A percentile compares a stretch with the other conserved stretches of the same genome.
These are phyloP conservation scores for Caenorhabditis sp. DNA, from an alignment of 2,888 invertebrate species.

Conservation along the genomic window DNA sequence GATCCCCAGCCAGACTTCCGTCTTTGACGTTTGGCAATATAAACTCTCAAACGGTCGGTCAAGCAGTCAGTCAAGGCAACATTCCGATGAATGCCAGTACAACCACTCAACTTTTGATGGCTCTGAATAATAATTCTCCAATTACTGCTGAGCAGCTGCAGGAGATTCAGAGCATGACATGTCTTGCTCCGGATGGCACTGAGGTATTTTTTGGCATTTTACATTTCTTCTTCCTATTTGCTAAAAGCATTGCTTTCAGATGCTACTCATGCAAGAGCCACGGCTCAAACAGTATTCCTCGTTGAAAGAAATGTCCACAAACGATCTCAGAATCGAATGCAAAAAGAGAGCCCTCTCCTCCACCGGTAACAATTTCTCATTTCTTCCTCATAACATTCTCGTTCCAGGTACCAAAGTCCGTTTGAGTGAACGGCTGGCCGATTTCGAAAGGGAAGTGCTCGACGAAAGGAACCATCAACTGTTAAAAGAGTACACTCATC, in stretches of 20 bases:
- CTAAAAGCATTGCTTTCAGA: conserved; percentile 12
- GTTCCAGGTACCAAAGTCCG: conserved; percentile 21
- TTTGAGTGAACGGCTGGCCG: conserved; percentile 19
- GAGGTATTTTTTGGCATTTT: conserved; percentile 20
- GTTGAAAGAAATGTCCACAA: conserved; percentile 34
- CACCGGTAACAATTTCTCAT: conserved; percentile 13
- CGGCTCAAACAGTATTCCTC: conserved; percentile 23
- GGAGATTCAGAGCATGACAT: conserved; percentile 4
- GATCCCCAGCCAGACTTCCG: neutral
- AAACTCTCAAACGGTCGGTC: neutral
- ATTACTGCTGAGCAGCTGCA: conserved; percentile 7
- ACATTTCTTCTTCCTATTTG: neutral
- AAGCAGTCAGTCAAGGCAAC: neutral
- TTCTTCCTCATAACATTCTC: neutral
- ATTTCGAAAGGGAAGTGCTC: conserved; percentile 10
- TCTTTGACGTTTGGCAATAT: neutral
- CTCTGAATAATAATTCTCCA: conserved; percentile 16
- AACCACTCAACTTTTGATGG: conserved; percentile 12
- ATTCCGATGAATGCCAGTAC: conserved; percentile 19
- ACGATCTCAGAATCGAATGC: conserved; percentile 31
- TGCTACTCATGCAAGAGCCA: conserved; percentile 42
- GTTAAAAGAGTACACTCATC: conserved; percentile 25
- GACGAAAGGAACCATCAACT: conserved; percentile 19
- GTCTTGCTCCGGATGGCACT: conserved; percentile 7
- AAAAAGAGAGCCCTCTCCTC: conserved; percentile 19